Evolutionary conservation across 1,140 invertebrate genomes (phyloP), one percentile per base, ranked within the genome.

Genomic region (Ips typographus): DNA sequence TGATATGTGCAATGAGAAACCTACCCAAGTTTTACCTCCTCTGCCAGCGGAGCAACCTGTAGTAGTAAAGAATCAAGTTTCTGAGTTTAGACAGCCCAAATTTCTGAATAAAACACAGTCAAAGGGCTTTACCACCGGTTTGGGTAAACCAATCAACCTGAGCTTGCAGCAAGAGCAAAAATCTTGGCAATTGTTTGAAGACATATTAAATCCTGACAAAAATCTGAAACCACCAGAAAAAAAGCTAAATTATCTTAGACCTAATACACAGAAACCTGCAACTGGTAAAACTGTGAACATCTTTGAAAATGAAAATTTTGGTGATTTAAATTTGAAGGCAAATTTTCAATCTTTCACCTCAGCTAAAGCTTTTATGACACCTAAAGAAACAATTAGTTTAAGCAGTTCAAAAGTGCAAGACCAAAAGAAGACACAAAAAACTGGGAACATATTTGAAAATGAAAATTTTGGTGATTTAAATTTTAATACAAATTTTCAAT

Each of bases 141-240:
- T 69, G 39, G 76, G 74, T 3, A 84, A 82, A 76, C 70, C 60
- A 64, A 75, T 85, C 5, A 60, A 52, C 53, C 65, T 84, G 8
- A 79, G 78, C 7, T 73, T 80, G 56, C 72, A 75, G 38, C 72
- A 78, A 44, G 70, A 84, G 41, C 56, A 77, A 36, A 77, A 76
- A 73, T 77, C 76, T 36, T 75, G 71, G 68, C 70, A 62, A 44
- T 44, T 78, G 8, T 74, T 75, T 56, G 44, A 22, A 38, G 73
- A 75, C 39, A 61, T 71, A 22, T 56, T 73, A n/a, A 47, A 44
- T 57, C 57, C 68, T n/a, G 40, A 40, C 41, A 44, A 43, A 42
- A 53, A 43, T 56, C 6, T n/a, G 6, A 38, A 59, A 38, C 5
- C 36, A 37, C 58, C 56, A 49, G 40, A 70, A 44, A 69, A 71